Evolutionary conservation across 2,797 vertebrate genomes (phyloP), one percentile per base, ranked within the genome.

Genomic region (Apodemus agrarius): DNA sequence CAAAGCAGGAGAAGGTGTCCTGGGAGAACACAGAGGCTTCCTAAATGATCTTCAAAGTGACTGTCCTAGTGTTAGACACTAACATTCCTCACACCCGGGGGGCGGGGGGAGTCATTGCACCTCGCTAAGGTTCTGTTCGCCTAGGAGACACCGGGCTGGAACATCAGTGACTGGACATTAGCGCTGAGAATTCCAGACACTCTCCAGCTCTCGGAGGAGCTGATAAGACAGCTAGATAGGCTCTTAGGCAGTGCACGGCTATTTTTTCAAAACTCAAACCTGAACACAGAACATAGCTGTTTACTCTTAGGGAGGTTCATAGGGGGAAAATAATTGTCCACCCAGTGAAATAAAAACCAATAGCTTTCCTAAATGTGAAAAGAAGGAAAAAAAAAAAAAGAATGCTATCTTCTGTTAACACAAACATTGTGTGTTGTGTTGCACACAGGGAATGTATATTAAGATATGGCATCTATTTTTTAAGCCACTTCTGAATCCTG

Each of bases 41-140:
- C 74, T 61, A 76, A 57, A 26, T 0, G 7, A 40, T 59, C 79
- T 85, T 81, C 94, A 88, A 90, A 97, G 79, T 67, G 8, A 19
- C 59, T 6, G 16, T 37, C 75, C 2, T 43, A 29, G 31, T 6
- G 92, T 80, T 43, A 54, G 78, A 88, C 0, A 10, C 75, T 54
- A 19, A 82, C 37, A 59, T 86, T 67, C 49, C 76, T 57, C 52
- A 21, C 72, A 67, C 40, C 46, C 13, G 0, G 0, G 63, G n/a
- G 63, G 10, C 2, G 2, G 26, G 26, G 29, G 22, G 82, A 89
- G 40, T 90, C 49, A 83, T 91, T 87, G 91, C 91, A 93, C 96
- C 54, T 97, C 76, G 91, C 89, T 90, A 95, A 87, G 95, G 95
- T 46, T 89, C 93, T 54, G 65, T 90, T 97, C 76, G 3, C 63